A percentile compares a stretch with the other conserved stretches of the same genome.
Conservation (phyloP, 2,113 vertebrate species). For the Aegotheles bennettii region DNA sequence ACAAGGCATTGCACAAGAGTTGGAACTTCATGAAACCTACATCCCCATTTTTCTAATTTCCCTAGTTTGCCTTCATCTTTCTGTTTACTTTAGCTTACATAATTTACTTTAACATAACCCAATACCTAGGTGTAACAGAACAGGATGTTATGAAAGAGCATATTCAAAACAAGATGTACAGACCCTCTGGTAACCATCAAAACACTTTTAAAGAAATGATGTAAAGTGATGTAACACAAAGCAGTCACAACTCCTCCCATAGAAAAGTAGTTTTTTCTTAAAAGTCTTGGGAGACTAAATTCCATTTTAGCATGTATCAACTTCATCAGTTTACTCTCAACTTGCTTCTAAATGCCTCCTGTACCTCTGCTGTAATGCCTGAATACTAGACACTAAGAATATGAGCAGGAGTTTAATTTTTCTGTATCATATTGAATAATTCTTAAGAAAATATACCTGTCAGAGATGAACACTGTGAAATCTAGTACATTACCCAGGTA, state of each 20-base stretch:
- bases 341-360: not conserved
- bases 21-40: not conserved
- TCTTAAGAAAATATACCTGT: constrained; percentile 12
- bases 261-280: not conserved
- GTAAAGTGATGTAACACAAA: not conserved
- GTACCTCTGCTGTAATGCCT: not conserved
- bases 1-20: not conserved
- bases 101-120: constrained; percentile 1
- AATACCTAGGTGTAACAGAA: constrained; percentile 1
- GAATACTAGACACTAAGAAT: not conserved
- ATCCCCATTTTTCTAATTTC: not conserved
- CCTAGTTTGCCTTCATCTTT: not conserved
- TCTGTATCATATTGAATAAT: not conserved
- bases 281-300: not conserved
- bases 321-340: not conserved
- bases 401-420: not conserved
- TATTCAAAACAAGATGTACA: not conserved
- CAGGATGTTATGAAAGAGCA: not conserved
- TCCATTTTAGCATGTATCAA: not conserved
- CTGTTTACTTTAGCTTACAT: constrained; percentile 11
- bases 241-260: not conserved
- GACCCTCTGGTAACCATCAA: constrained; percentile 5
- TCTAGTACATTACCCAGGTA: not conserved
- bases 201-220: not conserved
- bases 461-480: not conserved